Evolutionary conservation across 1,140 invertebrate genomes (phyloP).

Genomic region (Elymnias hypermnestra): DNA sequence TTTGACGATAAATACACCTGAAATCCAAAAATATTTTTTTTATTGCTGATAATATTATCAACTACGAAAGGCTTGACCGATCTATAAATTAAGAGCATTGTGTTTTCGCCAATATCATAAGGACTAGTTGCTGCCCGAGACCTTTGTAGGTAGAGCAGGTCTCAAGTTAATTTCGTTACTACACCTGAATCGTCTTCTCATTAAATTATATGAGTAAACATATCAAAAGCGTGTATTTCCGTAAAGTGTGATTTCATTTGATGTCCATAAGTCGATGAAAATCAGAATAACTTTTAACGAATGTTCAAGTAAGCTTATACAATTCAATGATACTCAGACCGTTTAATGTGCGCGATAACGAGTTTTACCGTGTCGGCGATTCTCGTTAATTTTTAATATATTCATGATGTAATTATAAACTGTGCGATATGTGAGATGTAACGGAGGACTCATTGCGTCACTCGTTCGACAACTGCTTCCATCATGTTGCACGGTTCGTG

Average conservation of each 20-base stretch:
- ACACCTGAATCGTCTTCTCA: too few species aligned
- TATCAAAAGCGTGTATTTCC: too few species aligned
- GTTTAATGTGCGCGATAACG: constrained; percentile 1
- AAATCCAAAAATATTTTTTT: too few species aligned
- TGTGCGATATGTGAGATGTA: constrained; percentile 15
- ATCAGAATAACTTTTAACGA: too few species aligned
- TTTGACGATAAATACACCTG: too few species aligned
- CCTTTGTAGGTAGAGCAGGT: too few species aligned
- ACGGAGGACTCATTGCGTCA: constrained; percentile 12
- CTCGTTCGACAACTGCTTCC: neutral
- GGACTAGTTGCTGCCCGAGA: too few species aligned
- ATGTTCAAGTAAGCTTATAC: neutral
- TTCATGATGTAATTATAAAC: constrained; percentile 13
- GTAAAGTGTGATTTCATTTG: neutral
- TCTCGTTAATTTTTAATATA: constrained; percentile 9
- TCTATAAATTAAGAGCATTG: too few species aligned
- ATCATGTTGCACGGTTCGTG: neutral
- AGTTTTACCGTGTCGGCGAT: constrained; percentile 5
- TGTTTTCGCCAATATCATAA: too few species aligned
- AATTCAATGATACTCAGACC: neutral
- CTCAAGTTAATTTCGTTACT: too few species aligned
- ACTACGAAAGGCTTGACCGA: too few species aligned
- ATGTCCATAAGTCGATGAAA: neutral
- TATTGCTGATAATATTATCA: too few species aligned
- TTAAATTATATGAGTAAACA: neutral